phyloP scores from a whole-genome alignment of 1,140 invertebrate genomes.

The silkworm (Bombyx mori) region DNA sequence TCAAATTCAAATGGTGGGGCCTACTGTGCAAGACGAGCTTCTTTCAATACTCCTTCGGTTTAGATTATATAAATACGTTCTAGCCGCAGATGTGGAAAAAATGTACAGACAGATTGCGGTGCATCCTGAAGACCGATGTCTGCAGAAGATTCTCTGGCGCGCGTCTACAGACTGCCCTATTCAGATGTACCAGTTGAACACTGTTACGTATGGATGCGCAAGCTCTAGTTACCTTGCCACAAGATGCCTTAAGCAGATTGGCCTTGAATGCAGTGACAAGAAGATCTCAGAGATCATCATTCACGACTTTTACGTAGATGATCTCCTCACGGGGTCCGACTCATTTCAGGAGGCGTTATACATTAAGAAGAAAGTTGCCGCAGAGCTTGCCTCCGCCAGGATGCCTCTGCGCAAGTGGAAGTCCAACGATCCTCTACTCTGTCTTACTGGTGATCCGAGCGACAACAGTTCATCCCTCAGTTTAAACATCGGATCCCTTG shows the following conservation, averaged over 20 bases:
- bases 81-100: slow-evolving; percentile 4
- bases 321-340: slow-evolving; percentile 24
- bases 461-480: no score
- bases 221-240: no score
- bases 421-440: background rate
- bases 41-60: slow-evolving; percentile 2
- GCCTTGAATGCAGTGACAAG: slow-evolving; percentile 23
- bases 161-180: background rate
- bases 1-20: slow-evolving; percentile 3
- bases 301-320: slow-evolving; percentile 45
- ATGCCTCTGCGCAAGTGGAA: background rate
- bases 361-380: background rate
- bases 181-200: slow-evolving; percentile 1
- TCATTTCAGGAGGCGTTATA: background rate
- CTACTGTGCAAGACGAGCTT: slow-evolving; percentile 4
- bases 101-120: no score
- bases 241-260: no score
- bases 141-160: slow-evolving; percentile 5
- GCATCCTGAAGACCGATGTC: slow-evolving; percentile 4
- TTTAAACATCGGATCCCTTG: no score
- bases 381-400: background rate
- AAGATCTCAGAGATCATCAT: slow-evolving; percentile 22
- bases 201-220: background rate
- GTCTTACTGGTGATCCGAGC: slow-evolving; percentile 9
- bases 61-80: slow-evolving; percentile 7